Conservation (phyloP, 2,888 invertebrate species). For the Phlogophora meticulosa region DNA sequence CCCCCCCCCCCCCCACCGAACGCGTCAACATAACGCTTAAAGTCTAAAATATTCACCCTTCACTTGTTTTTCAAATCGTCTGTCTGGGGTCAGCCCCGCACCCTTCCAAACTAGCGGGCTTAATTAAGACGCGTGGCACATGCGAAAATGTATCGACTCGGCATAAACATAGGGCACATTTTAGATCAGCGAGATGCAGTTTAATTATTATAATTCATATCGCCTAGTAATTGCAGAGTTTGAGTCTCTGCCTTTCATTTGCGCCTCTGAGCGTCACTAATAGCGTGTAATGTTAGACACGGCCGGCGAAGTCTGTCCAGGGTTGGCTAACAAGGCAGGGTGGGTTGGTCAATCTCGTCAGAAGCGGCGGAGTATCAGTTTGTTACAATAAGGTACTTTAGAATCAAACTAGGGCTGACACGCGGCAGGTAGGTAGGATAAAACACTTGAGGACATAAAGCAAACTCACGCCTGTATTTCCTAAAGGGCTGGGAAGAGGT, state of each 20-base stretch:
- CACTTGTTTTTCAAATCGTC: slow-evolving; percentile 20
- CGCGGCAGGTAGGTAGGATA: too few species aligned
- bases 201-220: slow-evolving; percentile 68
- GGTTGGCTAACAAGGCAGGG: background rate
- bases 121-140: slow-evolving; percentile 56
- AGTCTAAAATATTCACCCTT: slow-evolving; percentile 23
- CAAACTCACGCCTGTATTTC: too few species aligned
- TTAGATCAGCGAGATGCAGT: slow-evolving; percentile 25
- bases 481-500: too few species aligned
- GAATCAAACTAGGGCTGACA: background rate
- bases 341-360: background rate
- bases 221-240: slow-evolving; percentile 59
- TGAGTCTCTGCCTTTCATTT: slow-evolving; percentile 53
- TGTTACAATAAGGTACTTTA: background rate
- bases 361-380: too few species aligned
- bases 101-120: slow-evolving; percentile 32
- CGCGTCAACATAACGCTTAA: background rate
- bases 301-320: background rate
- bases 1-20: background rate
- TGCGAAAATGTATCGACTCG: slow-evolving; percentile 54
- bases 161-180: slow-evolving; percentile 42
- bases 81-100: slow-evolving; percentile 27
- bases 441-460: too few species aligned
- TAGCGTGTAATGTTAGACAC: slow-evolving; percentile 19
- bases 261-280: slow-evolving; percentile 35